Evolutionary conservation across 2,797 vertebrate species (phyloP), one percentile per base, ranked within the genome.

Genomic region (Neopelma chrysocephalum): DNA sequence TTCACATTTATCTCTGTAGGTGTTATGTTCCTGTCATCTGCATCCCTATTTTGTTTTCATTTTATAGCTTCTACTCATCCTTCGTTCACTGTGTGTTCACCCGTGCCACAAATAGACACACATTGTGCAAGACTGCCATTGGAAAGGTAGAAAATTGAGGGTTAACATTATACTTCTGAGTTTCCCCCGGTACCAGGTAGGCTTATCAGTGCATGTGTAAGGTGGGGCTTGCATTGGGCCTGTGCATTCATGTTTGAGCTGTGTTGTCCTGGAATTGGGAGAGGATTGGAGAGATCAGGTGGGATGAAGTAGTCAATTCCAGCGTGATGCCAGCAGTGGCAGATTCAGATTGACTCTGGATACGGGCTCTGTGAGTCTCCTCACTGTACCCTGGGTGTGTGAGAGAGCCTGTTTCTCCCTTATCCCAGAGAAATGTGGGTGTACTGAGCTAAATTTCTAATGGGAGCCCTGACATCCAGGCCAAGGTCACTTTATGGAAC

Each of bases 1-100:
- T 99, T 97, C 99, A 99, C 98, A 91, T 99, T 86, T 99, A 99
- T 98, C 98, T 99, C 94, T 99, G 99, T 99, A 97, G 77, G 98
- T 98, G 60, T 61, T 62, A 43, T 53, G 4, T n/a, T 10, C 25
- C 36, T 38, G 32, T 75, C 47, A 22, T n/a, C 50, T 64, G 21
- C 19, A 54, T 23, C 23, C 47, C 17, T 22, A 8, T 42, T 83
- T 90, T 2, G 9, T 77, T 72, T 79, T 87, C 3, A 0, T 12
- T 43, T 53, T 31, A 53, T 53, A 21, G 23, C 29, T 53, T 4
- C n/a, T 84, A 11, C 56, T 91, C 12, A 5, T 66, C 64, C 75
- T 70, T 10, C 9, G 4, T 50, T 65, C 12, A 2, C 17, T 43
- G 15, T 22, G 40, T n/a, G 47, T 64, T 84, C 73, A 48, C 21